Base-by-base conservation (phyloP, 92 coral and sea anemone genomes). In the Porites divaricata region DNA sequence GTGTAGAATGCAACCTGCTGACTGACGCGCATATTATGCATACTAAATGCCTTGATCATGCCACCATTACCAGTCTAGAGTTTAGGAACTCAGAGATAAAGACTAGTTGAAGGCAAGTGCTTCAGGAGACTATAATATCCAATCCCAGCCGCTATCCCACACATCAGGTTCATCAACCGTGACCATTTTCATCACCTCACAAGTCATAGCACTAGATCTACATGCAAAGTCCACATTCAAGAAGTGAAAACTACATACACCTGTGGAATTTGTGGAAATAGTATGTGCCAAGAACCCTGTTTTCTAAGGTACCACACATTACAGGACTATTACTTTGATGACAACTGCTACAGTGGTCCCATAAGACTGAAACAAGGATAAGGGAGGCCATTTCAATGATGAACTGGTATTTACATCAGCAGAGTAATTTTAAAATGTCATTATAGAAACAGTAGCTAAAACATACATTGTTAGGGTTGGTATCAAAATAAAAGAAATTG, bases 161-260 rank as follows among this genome's bases (percentile, higher is more conserved):
- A 75, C 48, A 62, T 77, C 81, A 57, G 28, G 17, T 77, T 77
- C 70, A 77, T 77, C 70, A 77, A 77, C 81, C 70, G 8, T 70
- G 81, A 77, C 16, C 70, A 35, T 58, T 77, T 77, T 10, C 70
- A 77, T 77, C 19, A 77, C 71, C 71, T 70, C 62, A 62, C 62
- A 62, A 28, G 45, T 14, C 22, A 77, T 16, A 10, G 17, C 8
- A 77, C 16, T 77, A 77, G 58, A 77, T 19, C 41, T 57, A 28
- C 73, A 1, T 83, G 80, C 50, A 83, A 83, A 83, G 88, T 75
- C 41, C 75, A 51, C 8, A 63, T 83, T 20, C 81, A 74, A 66
- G 7, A 67, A 64, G 81, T 64, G 14, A 67, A 83, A 62, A 83
- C 80, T 4, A 16, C 12, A 20, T 35, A 72, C 15, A 24, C 13